phyloP scores from a whole-genome alignment of 2,888 invertebrate species.

The Craniophora ligustri region DNA sequence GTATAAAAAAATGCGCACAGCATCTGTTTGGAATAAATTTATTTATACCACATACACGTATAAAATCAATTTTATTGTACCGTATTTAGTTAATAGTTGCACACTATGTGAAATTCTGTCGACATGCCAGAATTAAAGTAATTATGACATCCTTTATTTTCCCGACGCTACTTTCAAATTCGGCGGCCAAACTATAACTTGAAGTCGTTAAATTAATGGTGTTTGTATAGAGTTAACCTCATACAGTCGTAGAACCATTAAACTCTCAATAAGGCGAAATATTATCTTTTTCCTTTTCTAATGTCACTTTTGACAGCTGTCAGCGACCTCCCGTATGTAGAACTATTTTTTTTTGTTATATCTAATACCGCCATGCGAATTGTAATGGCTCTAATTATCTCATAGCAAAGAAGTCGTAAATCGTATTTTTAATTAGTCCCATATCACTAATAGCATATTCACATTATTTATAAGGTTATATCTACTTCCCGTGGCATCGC shows the following conservation, averaged over 20 bases:
- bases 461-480: slow-evolving; percentile 64
- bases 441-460: slow-evolving; percentile 59
- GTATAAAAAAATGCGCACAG: slow-evolving; percentile 31
- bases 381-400: slow-evolving; percentile 62
- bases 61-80: slow-evolving; percentile 6
- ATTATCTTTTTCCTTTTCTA: slow-evolving; percentile 33
- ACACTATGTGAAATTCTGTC: background rate
- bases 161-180: background rate
- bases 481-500: slow-evolving; percentile 68
- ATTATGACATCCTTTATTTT: slow-evolving; percentile 9
- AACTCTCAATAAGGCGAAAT: slow-evolving; percentile 28
- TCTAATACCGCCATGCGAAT: slow-evolving; percentile 45
- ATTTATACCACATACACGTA: background rate
- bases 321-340: slow-evolving; percentile 18
- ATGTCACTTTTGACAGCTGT: slow-evolving; percentile 47
- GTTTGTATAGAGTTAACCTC: slow-evolving; percentile 16
- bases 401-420: slow-evolving; percentile 60
- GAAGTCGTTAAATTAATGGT: slow-evolving; percentile 18
- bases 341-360: slow-evolving; percentile 23
- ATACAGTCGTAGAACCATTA: slow-evolving; percentile 19
- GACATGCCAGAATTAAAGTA: background rate
- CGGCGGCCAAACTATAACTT: background rate
- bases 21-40: slow-evolving; percentile 28
- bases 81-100: background rate
- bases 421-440: slow-evolving; percentile 64